A percentile compares a stretch with the other conserved stretches of the same genome.
These are phyloP conservation scores for Phrixothrix hirtus DNA, from an alignment of 2,888 invertebrate species.

Conservation along the genomic window DNA sequence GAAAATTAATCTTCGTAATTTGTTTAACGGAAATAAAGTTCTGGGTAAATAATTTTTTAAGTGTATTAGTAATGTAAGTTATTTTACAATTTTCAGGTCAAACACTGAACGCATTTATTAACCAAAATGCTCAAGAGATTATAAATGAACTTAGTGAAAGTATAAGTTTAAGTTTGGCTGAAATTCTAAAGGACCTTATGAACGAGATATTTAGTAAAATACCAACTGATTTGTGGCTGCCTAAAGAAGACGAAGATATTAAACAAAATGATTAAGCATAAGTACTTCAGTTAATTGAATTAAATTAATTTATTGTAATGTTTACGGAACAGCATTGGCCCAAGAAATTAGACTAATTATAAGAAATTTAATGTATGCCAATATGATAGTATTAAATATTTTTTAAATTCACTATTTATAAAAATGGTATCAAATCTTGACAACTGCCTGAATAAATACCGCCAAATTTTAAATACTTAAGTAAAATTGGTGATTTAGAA, in stretches of 20 bases:
- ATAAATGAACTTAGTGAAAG: conserved; percentile 62
- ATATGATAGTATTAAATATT: too few species aligned
- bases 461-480: too few species aligned
- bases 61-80: background rate
- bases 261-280: too few species aligned
- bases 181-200: conserved; percentile 61
- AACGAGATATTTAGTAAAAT: conserved; percentile 63
- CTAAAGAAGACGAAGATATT: conserved; percentile 18
- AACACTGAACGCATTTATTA: conserved; percentile 63
- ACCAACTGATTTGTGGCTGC: conserved; percentile 62
- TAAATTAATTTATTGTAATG: too few species aligned
- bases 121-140: conserved; percentile 64
- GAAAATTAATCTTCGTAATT: conserved; percentile 61
- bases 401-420: too few species aligned
- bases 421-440: too few species aligned
- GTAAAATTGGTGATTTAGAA: too few species aligned
- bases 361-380: too few species aligned
- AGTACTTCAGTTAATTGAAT: too few species aligned
- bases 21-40: conserved; percentile 67
- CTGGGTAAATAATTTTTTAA: conserved; percentile 53
- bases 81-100: conserved; percentile 52
- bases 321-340: background rate
- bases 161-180: conserved; percentile 60
- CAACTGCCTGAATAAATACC: too few species aligned
- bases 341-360: too few species aligned